Conservation (phyloP, 2,797 vertebrate species). For the Carapus acus region DNA sequence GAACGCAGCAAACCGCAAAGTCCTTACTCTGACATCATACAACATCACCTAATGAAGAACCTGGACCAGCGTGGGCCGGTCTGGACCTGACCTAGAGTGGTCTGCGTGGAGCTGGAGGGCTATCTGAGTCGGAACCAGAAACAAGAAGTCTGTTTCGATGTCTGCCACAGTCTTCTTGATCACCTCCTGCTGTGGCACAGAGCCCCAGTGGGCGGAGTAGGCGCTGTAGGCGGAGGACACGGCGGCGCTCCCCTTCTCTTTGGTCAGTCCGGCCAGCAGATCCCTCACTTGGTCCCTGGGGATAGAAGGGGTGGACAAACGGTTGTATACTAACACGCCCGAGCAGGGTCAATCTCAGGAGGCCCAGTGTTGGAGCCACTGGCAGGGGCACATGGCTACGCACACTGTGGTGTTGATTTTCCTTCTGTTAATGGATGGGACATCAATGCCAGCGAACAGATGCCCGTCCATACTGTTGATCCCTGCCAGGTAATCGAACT, state of each 20-base stretch:
- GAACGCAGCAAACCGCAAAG: neutral
- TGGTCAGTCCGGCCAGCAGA: conserved; percentile 66
- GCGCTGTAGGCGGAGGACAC: conserved; percentile 40
- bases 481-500: conserved; percentile 79
- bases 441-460: conserved; percentile 72
- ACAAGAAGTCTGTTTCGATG: conserved; percentile 77
- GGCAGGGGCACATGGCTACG: conserved; percentile 18
- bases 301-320: conserved; percentile 6
- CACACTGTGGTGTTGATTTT: conserved; percentile 60
- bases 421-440: conserved; percentile 70
- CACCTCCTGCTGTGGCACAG: conserved; percentile 45
- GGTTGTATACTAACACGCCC: too few species aligned
- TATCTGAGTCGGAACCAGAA: conserved; percentile 77
- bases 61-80: neutral
- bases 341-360: too few species aligned
- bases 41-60: too few species aligned
- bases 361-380: neutral
- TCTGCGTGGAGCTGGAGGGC: conserved; percentile 72
- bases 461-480: conserved; percentile 84
- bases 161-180: conserved; percentile 78
- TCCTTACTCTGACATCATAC: too few species aligned
- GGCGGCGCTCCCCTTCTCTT: conserved; percentile 60
- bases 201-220: conserved; percentile 74
- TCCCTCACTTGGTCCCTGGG: conserved; percentile 65
- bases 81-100: conserved; percentile 66